These are phyloP conservation scores for Tachysurus vachellii DNA, from an alignment of 2,113 vertebrate genomes.

Conservation along the genomic window DNA sequence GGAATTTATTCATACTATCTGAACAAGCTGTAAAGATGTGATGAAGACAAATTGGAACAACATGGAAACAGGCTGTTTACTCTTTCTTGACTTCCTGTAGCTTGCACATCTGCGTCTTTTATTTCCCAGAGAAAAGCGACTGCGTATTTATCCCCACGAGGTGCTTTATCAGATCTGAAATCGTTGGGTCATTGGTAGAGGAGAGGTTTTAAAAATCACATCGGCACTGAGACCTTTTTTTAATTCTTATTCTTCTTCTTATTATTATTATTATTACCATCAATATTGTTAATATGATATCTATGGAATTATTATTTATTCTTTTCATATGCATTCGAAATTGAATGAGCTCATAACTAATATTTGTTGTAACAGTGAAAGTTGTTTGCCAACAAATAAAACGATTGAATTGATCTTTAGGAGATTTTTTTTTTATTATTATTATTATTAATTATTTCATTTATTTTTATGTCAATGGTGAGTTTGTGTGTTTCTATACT, in stretches of 20 bases:
- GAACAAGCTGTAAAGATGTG: neutral
- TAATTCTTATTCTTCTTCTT: constrained; percentile 18
- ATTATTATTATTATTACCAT: constrained; percentile 64
- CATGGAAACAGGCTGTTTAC: constrained; percentile 48
- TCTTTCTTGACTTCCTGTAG: constrained; percentile 52
- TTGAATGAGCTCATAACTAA: constrained; percentile 99
- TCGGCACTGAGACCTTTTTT: constrained; percentile 54
- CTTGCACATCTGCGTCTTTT: constrained; percentile 53
- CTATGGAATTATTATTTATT: constrained; percentile 91
- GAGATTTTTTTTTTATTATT: constrained; percentile 58
- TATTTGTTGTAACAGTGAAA: constrained; percentile 99
- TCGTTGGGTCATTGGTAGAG: constrained; percentile 20
- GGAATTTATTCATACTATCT: neutral
- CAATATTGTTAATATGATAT: constrained; percentile 76
- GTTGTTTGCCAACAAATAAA: constrained; percentile 99
- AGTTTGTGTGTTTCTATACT: constrained; percentile 43
- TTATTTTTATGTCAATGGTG: constrained; percentile 48
- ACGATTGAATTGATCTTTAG: constrained; percentile 93
- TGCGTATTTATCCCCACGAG: constrained; percentile 47
- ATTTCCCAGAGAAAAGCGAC: constrained; percentile 34
- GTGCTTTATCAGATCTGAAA: constrained; percentile 45
- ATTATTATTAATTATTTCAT: too few species aligned
- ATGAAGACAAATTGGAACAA: constrained; percentile 15
- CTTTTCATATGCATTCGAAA: constrained; percentile 96
- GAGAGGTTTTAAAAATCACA: constrained; percentile 34